Percentiles rank a stretch among this genome's conserved stretches.
Conservation (phyloP, 2,113 vertebrate species). For the Dicrurus megarhynchus region DNA sequence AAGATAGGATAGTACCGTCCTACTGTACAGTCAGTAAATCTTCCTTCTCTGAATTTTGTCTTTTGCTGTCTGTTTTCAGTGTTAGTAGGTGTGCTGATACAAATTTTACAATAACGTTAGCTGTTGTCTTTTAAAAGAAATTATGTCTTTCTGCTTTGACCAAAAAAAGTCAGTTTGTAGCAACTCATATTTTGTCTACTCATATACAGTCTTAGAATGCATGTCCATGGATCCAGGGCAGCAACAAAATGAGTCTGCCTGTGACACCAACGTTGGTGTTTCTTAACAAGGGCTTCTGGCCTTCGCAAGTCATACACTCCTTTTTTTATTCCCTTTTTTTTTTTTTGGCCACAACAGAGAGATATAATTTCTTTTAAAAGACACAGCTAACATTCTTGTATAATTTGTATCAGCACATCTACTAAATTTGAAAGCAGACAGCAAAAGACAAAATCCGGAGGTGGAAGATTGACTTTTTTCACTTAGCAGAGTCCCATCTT, state of each 20-base stretch:
- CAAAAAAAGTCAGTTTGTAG: not conserved
- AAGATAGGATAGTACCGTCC: not conserved
- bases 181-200: not conserved
- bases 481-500: not conserved
- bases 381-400: not conserved
- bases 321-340: not conserved
- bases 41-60: not conserved
- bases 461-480: not conserved
- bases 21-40: not conserved
- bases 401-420: not conserved
- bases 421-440: not conserved
- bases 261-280: not conserved
- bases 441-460: not conserved
- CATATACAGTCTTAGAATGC: not conserved
- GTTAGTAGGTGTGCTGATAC: not conserved
- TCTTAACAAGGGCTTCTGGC: not conserved
- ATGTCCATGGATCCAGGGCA: not conserved
- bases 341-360: not conserved
- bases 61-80: not conserved
- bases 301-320: not conserved
- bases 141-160: not conserved
- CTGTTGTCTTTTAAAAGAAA: not conserved
- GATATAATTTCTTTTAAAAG: not conserved
- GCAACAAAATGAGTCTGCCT: not conserved
- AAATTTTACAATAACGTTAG: not conserved